Conservation (phyloP, 2,888 invertebrate species). For the Pilophorus perplexus region DNA sequence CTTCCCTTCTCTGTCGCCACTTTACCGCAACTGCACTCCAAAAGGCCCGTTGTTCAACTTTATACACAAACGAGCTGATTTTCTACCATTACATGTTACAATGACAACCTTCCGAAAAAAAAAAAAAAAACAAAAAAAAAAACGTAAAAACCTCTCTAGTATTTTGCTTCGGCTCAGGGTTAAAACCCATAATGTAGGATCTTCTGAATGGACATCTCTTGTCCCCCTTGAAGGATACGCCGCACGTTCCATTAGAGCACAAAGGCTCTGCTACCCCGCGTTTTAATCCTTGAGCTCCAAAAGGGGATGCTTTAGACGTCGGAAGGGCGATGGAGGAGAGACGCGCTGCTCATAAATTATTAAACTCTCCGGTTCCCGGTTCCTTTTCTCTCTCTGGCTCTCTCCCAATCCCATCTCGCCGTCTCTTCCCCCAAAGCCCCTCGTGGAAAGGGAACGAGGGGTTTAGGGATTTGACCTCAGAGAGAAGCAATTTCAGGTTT, state of each 20-base stretch:
- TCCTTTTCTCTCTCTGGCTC: constrained; percentile 1
- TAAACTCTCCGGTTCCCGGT: constrained; percentile 8
- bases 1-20: neutral
- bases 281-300: constrained; percentile 38
- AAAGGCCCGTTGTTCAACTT: too few species aligned
- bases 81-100: too few species aligned
- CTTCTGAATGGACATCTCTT: constrained; percentile 15
- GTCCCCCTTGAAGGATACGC: neutral
- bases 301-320: constrained; percentile 39
- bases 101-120: too few species aligned
- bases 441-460: too few species aligned
- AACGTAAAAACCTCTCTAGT: constrained; percentile 15
- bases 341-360: constrained; percentile 31
- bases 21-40: too few species aligned
- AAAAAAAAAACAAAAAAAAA: too few species aligned
- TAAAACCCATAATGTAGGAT: constrained; percentile 22
- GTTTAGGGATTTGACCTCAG: too few species aligned
- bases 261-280: constrained; percentile 27
- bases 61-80: too few species aligned
- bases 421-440: too few species aligned
- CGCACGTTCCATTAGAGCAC: constrained; percentile 29
- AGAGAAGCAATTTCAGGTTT: too few species aligned
- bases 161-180: neutral
- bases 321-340: too few species aligned
- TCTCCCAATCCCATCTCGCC: too few species aligned